Conservation (phyloP, 2,797 vertebrate species). For the Poecile montanus region DNA sequence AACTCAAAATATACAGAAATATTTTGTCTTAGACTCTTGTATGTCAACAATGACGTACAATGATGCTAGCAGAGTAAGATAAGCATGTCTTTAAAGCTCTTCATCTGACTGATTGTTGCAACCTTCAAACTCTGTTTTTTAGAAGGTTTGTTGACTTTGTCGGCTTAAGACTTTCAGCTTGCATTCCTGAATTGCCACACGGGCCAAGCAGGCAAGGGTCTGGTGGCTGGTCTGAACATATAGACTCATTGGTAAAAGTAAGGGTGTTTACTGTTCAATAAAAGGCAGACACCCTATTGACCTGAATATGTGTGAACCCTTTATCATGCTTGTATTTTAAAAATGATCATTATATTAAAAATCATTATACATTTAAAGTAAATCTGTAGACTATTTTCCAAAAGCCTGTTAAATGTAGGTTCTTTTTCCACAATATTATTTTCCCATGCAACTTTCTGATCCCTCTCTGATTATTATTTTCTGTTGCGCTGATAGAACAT, state of each 20-base stretch:
- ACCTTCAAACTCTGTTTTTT: neutral
- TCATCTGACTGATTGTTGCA: neutral
- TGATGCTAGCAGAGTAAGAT: neutral
- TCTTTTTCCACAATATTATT: neutral
- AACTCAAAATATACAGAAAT: neutral
- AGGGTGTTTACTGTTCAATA: neutral
- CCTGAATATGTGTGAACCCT: neutral
- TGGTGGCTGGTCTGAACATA: neutral
- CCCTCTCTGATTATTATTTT: neutral
- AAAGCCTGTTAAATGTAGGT: neutral
- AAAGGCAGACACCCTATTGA: neutral
- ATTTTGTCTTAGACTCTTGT: neutral
- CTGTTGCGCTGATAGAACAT: neutral
- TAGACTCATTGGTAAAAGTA: neutral
- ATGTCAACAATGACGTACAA: neutral
- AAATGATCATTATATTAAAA: neutral
- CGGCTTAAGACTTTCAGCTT: neutral
- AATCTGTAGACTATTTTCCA: neutral
- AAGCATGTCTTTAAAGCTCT: neutral
- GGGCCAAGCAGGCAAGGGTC: neutral
- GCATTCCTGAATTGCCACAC: neutral
- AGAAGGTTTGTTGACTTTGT: neutral
- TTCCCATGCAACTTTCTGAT: neutral
- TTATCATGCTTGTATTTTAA: neutral
- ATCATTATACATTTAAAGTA: neutral